Conservation (phyloP, 2,888 invertebrate species). For the Chaitophorus viminalis region DNA sequence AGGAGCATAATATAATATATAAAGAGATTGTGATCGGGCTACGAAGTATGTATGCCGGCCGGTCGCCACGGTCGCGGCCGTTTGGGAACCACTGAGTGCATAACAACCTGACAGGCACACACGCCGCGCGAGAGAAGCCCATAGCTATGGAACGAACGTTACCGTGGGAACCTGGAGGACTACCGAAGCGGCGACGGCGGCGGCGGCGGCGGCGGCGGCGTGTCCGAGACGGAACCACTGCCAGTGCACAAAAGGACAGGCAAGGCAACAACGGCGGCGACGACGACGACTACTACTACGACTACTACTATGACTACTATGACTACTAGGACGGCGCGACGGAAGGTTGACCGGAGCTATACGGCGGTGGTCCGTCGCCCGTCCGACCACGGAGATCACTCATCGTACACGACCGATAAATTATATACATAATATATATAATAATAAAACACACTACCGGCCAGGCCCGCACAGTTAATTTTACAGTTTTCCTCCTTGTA, state of each 20-base stretch:
- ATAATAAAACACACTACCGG: not conserved
- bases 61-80: constrained; percentile 11
- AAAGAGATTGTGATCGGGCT: constrained; percentile 57
- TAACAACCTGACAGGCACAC: constrained; percentile 62
- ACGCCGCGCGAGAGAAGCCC: constrained; percentile 54
- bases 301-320: constrained; percentile 27
- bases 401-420: constrained; percentile 45
- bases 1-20: constrained; percentile 48
- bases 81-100: constrained; percentile 60
- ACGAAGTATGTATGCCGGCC: constrained; percentile 45
- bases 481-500: constrained; percentile 33
- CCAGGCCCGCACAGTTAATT: constrained; percentile 36
- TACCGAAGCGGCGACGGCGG: constrained; percentile 58
- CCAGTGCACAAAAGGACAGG: constrained; percentile 60
- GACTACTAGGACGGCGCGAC: not conserved
- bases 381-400: constrained; percentile 32
- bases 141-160: constrained; percentile 62
- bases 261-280: constrained; percentile 48
- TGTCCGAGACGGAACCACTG: constrained; percentile 60
- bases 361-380: constrained; percentile 34
- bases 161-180: constrained; percentile 62
- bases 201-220: constrained; percentile 58
- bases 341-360: constrained; percentile 54
- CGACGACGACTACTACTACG: constrained; percentile 30
- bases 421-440: constrained; percentile 49